Evolutionary conservation across 1,140 invertebrate species (phyloP), one percentile per base, ranked within the genome.

Genomic region (Eupristina koningsbergeri): DNA sequence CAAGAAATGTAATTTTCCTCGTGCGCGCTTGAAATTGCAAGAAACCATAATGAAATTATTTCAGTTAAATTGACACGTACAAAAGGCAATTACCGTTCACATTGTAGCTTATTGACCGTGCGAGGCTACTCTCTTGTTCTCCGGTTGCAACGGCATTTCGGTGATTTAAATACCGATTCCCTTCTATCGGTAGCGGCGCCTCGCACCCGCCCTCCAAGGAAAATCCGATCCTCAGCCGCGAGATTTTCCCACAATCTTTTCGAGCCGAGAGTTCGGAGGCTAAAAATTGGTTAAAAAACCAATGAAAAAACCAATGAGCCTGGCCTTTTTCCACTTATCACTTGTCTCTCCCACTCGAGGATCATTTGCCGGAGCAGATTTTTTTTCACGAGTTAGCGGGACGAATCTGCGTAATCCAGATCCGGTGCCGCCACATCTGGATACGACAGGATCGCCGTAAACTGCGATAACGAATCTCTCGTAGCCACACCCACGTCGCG

Each of bases 401-500:
- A 50, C 9, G 47, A 50, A 50, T 50, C 26, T n/a, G 63, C 63
- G 31, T 31, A 13, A 3, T 11, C 31, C 29, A 36, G 29, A 17
- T 67, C 63, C 63, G 63, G 29, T 29, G 29, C 13, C 47, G 74
- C 74, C 7, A 58, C 74, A 61, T 76, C 86, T 86, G 86, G 86
- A 86, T 88, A 86, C 84, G 78, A 61, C 53, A 31, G 64, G 74
- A 71, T 47, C 77, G 83, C 84, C 84, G 86, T 88, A 87, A 86
- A 87, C 86, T 79, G 84, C 77, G 86, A 87, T 88, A 87, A 87
- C 84, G 85, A 87, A 87, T 88, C 85, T 84, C 84, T 34, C 84
- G 83, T 85, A 80, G 85, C 83, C 86, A 85, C 86, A 77, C 85
- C 87, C 86, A 88, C 86, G 85, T 85, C 17, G 26, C 75, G 50